These are phyloP conservation scores for Psittacula derbiana DNA, from an alignment of 2,797 vertebrate species.

Conservation along the genomic window DNA sequence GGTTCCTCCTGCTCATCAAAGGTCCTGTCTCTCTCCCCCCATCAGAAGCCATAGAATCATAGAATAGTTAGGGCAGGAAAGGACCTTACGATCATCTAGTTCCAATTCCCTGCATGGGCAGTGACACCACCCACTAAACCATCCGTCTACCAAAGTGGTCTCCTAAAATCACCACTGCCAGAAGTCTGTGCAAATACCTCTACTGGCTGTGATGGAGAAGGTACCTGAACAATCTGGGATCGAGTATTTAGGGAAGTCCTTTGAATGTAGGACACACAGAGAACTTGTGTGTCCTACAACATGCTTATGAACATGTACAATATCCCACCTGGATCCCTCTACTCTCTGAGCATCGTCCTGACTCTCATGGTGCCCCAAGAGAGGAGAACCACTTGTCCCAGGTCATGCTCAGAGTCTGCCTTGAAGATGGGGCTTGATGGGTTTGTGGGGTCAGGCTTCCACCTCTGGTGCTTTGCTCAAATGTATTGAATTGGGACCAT, in stretches of 20 bases:
- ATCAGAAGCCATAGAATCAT: background rate
- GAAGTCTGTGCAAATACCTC: background rate
- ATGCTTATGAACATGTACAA: fast-evolving
- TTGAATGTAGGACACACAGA: fast-evolving
- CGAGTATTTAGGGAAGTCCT: background rate
- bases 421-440: background rate
- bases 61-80: background rate
- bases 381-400: background rate
- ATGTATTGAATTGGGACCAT: fast-evolving
- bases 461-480: background rate
- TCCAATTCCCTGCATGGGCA: background rate
- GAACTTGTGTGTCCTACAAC: background rate
- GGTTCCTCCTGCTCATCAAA: background rate
- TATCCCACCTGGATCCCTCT: background rate
- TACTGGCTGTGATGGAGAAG: background rate
- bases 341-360: background rate
- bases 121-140: background rate
- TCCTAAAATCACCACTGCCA: background rate
- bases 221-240: background rate
- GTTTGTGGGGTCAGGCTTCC: background rate
- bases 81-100: background rate
- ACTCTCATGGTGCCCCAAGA: background rate
- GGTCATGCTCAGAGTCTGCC: too few species aligned
- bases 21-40: background rate
- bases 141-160: fast-evolving